Evolutionary conservation across 1,140 invertebrate species (phyloP), one percentile per base, ranked within the genome.

Genomic region (Cydia pomonella): DNA sequence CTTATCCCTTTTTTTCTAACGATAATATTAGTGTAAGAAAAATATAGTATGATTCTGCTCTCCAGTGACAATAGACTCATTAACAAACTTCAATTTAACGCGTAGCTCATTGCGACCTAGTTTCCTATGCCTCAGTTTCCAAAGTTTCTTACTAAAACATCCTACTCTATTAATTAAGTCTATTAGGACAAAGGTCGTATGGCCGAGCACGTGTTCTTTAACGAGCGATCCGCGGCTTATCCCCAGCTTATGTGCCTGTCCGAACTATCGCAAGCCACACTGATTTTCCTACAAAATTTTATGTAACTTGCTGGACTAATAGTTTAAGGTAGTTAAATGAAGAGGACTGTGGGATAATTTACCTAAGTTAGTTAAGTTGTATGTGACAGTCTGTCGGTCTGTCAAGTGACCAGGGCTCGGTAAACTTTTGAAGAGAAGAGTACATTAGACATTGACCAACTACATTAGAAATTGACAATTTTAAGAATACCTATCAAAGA

Each of bases 181-280:
- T 59, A 59, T 59, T 59, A 59, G 53, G 9, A 23, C 21, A 59
- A 59, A 23, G 53, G 53, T 59, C 53, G 21, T 59, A 23, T 59
- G 21, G 5, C 21, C 7, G 0, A 0, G 21, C 53, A 59, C 53
- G 53, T 59, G 21, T 21, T 59, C 53, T 21, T 23, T 23, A 23
- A 59, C 21, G 53, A 59, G 53, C 6, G 2, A 59, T 59, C 21
- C 53, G 53, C 23, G 21, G 53, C 21, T 59, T 59, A 59, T 59
- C 53, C 41, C 21, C 23, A 7, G 53, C 53, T 59, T 59, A 59
- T 23, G 21, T 9, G 18, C 53, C 12, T 23, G 53, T 12, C 53
- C n/a, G 6, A 10, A 23, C 21, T 23, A 21, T 59, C 53, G 18
- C 7, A 23, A 21, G 10, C 53, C 53, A 23, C 9, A 59, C 53